Evolutionary conservation across 2,113 vertebrate species (phyloP).

Genomic region (Corythoichthys haematopterus): DNA sequence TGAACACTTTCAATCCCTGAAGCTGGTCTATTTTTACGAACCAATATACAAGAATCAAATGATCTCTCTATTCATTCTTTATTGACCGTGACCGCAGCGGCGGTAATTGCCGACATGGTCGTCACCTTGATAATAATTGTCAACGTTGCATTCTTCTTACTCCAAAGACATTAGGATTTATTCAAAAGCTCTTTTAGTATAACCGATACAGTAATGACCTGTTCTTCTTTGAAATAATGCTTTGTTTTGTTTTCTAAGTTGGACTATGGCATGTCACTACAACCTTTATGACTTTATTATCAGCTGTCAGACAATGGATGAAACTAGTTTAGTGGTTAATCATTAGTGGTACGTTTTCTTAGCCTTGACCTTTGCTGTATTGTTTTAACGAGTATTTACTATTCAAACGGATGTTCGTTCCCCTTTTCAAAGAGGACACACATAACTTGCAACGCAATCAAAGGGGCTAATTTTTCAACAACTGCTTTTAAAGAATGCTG

Average conservation of each 20-base stretch:
- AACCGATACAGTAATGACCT: background rate
- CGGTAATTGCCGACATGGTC: background rate
- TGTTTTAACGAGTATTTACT: slow-evolving; percentile 1
- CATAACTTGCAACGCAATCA: background rate
- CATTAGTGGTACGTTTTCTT: background rate
- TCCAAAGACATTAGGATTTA: background rate
- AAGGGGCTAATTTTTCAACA: background rate
- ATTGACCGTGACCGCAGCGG: background rate
- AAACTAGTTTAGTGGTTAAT: background rate
- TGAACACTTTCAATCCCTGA: background rate
- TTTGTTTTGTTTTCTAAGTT: slow-evolving; percentile 1
- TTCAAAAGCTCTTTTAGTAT: background rate
- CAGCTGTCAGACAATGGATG: background rate
- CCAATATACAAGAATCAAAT: background rate
- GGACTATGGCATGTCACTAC: background rate
- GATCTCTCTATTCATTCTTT: background rate
- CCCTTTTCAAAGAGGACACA: background rate
- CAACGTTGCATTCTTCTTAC: background rate
- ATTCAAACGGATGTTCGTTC: background rate
- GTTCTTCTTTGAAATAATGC: background rate
- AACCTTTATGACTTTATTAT: slow-evolving; percentile 4
- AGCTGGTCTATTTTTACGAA: background rate
- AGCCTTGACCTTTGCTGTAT: background rate
- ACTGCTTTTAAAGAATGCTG: background rate
- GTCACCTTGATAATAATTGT: slow-evolving; percentile 2